These are phyloP conservation scores for Amphiprion percula DNA, from an alignment of 2,113 vertebrate species.

Conservation along the genomic window DNA sequence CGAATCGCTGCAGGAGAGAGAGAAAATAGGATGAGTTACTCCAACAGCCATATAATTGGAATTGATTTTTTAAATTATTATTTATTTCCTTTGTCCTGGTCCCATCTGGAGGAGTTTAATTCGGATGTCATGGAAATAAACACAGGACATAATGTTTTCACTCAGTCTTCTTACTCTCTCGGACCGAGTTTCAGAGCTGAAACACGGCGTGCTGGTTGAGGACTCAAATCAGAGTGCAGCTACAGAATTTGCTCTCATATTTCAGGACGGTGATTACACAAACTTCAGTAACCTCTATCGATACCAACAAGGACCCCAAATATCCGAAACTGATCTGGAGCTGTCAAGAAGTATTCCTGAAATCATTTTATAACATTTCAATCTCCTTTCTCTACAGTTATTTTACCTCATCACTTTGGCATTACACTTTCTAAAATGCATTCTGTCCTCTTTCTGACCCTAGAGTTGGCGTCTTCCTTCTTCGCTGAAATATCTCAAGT, in stretches of 20 bases:
- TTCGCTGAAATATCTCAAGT: background rate
- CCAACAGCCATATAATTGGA: conserved; percentile 52
- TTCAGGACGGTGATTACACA: conserved; percentile 34
- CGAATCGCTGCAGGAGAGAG: conserved; percentile 22
- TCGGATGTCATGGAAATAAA: conserved; percentile 59
- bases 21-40: conserved; percentile 47
- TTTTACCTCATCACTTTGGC: conserved; percentile 4
- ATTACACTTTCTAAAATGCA: conserved; percentile 5
- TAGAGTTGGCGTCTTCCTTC: background rate
- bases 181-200: background rate
- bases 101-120: conserved; percentile 56
- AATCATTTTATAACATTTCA: background rate
- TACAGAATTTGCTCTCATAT: conserved; percentile 34
- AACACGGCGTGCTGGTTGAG: background rate
- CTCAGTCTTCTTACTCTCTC: background rate
- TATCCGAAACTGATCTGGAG: conserved; percentile 52
- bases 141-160: conserved; percentile 14
- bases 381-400: background rate
- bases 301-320: conserved; percentile 27
- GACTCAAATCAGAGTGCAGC: conserved; percentile 13
- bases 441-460: conserved; percentile 11
- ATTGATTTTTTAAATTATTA: conserved; percentile 50
- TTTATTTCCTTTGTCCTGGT: conserved; percentile 33
- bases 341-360: background rate
- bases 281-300: conserved; percentile 33